These are phyloP conservation scores for Panopea generosa DNA, from an alignment of 2,888 invertebrate genomes.

Conservation along the genomic window DNA sequence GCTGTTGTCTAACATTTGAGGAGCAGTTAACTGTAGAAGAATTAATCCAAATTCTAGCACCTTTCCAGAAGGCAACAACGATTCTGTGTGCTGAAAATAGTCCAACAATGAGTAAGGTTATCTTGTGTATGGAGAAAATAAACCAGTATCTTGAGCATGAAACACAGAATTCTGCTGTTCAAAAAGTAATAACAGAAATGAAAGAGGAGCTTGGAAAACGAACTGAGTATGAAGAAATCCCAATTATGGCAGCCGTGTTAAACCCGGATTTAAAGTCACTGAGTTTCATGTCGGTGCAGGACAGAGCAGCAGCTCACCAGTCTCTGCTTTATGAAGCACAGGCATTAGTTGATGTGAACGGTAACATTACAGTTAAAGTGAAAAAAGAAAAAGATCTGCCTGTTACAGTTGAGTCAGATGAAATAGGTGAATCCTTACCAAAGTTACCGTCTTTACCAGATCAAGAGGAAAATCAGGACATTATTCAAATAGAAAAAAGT, in stretches of 20 bases:
- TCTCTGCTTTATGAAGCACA: constrained; percentile 34
- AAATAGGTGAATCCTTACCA: no score
- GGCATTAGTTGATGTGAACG: constrained; percentile 15
- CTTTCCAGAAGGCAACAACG: constrained; percentile 44
- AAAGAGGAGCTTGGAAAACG: constrained; percentile 31
- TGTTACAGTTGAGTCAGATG: no score
- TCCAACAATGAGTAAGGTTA: constrained; percentile 48
- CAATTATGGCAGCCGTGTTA: constrained; percentile 31
- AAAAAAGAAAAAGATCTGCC: constrained; percentile 16
- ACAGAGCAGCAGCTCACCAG: constrained; percentile 10
- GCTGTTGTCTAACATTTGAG: constrained; percentile 34
- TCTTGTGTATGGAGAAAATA: constrained; percentile 24
- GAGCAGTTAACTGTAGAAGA: constrained; percentile 36
- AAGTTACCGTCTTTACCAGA: no score
- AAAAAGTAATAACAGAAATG: constrained; percentile 21
- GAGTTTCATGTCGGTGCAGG: constrained; percentile 21
- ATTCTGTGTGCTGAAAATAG: constrained; percentile 55
- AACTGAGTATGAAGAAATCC: constrained; percentile 42
- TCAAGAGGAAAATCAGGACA: no score
- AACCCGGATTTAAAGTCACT: constrained; percentile 40
- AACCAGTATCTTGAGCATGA: no score
- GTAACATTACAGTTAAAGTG: constrained; percentile 12
- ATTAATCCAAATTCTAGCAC: constrained; percentile 32
- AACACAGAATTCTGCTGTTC: constrained; percentile 14
- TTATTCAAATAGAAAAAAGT: no score